Conservation (phyloP, 1,140 invertebrate genomes). For the Lordiphosa clarofinis region DNA sequence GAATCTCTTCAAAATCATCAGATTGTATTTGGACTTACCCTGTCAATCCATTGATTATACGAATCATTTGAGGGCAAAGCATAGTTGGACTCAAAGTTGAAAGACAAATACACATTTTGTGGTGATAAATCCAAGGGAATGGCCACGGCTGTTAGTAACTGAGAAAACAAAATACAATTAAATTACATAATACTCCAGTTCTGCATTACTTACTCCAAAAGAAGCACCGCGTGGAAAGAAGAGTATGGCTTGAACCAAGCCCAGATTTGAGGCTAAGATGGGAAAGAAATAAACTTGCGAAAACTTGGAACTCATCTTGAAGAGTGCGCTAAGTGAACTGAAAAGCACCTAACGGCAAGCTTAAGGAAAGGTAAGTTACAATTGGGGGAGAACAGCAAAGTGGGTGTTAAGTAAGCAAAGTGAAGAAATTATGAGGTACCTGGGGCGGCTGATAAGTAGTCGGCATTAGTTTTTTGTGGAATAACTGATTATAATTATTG, state of each 20-base stretch:
- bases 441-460: not conserved
- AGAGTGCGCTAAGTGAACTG: conserved; percentile 35
- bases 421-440: conserved; percentile 3
- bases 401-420: conserved; percentile 7
- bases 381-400: not conserved
- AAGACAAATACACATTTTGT: conserved; percentile 85
- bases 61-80: conserved; percentile 77
- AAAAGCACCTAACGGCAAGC: conserved; percentile 4
- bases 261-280: not conserved
- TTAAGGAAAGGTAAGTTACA: not conserved
- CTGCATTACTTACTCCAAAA: conserved; percentile 48
- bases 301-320: conserved; percentile 34
- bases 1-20: not conserved
- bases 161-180: not conserved
- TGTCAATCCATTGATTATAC: conserved; percentile 62
- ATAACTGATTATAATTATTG: too few species aligned
- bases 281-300: conserved; percentile 6
- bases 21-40: conserved; percentile 33
- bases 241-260: conserved; percentile 17
- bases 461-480: too few species aligned
- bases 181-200: not conserved
- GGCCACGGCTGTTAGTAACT: conserved; percentile 84
- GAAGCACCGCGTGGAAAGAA: conserved; percentile 67
- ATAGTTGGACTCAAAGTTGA: conserved; percentile 88
- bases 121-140: conserved; percentile 85